Base-by-base conservation (phyloP, 2,888 invertebrate genomes). In the Papilio gigon region DNA sequence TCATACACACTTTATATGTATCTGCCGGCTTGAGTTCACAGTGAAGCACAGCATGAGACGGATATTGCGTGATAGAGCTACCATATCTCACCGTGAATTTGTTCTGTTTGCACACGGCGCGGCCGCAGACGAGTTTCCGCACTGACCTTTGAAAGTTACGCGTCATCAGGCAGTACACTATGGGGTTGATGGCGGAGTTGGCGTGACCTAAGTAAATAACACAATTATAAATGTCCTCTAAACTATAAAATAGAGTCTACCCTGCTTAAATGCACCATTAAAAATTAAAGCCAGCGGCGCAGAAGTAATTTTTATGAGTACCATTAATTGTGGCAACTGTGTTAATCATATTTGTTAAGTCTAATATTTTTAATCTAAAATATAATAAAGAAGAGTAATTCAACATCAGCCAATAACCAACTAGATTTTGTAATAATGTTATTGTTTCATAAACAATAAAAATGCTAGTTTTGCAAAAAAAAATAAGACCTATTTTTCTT, bases 141-240 rank as follows among this genome's bases (percentile, higher is more conserved):
- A 95, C 93, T 0, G 95, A 95, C 47, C 94, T 89, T 65, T 96
- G 93, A 82, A 96, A 95, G 83, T 95, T 95, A 61, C 94, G 91
- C 67, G 95, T 95, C 93, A 96, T 94, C 77, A 95, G 92, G 78
- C 95, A 96, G 83, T 96, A 96, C 12, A 96, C 94, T 61, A 96
- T 93, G 0, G 96, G 96, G 86, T 96, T 96, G 77, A 96, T 93
- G 5, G 95, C 96, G 2, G 95, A 95, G 84, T 96, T 96, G 0
- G 94, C 94, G 81, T 96, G 96, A 56, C 96, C 96, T 84, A 84
- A 0, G 65, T 17, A 40, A 30, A 73, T 68, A 72, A 66, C 0
- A 65, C 65, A 30, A 40, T 65, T 58, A 40, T 42, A 61, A 62
- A 42, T 20, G 27, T n/a, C 30, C 6, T 27, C 25, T n/a, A 50